phyloP scores from a whole-genome alignment of 2,113 vertebrate species.

The Motacilla alba region DNA sequence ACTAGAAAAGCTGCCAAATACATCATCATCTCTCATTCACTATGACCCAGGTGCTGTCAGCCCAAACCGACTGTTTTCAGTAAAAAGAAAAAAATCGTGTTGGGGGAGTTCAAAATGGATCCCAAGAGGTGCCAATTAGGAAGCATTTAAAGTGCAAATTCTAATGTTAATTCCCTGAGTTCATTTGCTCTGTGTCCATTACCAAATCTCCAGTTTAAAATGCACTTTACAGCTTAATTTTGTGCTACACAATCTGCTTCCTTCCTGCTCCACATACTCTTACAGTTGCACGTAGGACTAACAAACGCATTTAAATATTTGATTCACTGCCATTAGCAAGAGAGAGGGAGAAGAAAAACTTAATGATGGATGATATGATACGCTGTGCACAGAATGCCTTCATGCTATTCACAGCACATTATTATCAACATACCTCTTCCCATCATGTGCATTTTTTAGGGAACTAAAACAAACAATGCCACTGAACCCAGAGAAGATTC shows the following conservation, averaged over 20 bases:
- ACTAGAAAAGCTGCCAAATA: constrained; percentile 53
- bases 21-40: constrained; percentile 57
- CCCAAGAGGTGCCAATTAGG: constrained; percentile 28
- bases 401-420: constrained; percentile 47
- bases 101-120: constrained; percentile 32
- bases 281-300: not conserved
- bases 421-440: constrained; percentile 51
- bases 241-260: not conserved
- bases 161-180: constrained; percentile 46
- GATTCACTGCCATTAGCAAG: constrained; percentile 27
- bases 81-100: constrained; percentile 28
- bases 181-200: not conserved
- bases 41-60: constrained; percentile 61
- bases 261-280: not conserved
- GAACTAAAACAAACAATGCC: constrained; percentile 60
- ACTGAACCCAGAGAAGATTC: constrained; percentile 7
- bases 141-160: constrained; percentile 46
- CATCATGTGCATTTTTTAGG: constrained; percentile 30
- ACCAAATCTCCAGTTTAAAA: not conserved
- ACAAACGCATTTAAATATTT: constrained; percentile 67
- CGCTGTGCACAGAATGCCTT: constrained; percentile 60
- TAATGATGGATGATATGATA: constrained; percentile 49
- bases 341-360: not conserved
- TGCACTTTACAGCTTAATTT: not conserved
- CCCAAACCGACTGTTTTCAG: constrained; percentile 52